Evolutionary conservation across 2,113 vertebrate species (phyloP).

Genomic region (Chamaetylas fuelleborni): DNA sequence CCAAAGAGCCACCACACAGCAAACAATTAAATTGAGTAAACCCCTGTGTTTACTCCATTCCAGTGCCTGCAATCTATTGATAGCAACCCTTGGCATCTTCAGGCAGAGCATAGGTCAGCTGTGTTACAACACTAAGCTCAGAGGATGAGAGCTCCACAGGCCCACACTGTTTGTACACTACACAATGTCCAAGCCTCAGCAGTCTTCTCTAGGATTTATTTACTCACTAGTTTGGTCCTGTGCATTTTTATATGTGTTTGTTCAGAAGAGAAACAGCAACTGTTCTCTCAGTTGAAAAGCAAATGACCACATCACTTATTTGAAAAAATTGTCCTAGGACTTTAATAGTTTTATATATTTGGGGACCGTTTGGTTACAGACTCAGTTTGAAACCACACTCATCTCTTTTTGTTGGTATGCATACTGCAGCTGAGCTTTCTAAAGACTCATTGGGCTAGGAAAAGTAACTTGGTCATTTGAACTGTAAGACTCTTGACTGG

Average conservation of each 20-base stretch:
- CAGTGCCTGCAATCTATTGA: not conserved
- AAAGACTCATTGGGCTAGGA: not conserved
- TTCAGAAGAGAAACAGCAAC: conserved; percentile 35
- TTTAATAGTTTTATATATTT: not conserved
- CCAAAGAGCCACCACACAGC: not conserved
- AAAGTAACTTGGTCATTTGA: conserved; percentile 48
- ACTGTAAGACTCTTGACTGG: conserved; percentile 38
- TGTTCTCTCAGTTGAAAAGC: conserved; percentile 53
- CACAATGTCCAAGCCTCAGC: not conserved
- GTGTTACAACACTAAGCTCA: not conserved
- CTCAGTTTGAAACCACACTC: not conserved
- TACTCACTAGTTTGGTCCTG: not conserved
- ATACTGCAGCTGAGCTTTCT: not conserved
- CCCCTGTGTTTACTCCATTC: not conserved
- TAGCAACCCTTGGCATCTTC: not conserved
- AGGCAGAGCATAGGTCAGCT: not conserved
- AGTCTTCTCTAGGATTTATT: conserved; percentile 5
- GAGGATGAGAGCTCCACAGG: not conserved
- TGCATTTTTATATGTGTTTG: not conserved
- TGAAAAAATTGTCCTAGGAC: not conserved
- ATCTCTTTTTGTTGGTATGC: not conserved
- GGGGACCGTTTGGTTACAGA: conserved; percentile 9
- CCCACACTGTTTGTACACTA: not conserved
- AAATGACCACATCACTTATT: conserved; percentile 30
- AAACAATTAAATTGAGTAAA: not conserved